Base-by-base conservation (phyloP, 2,888 invertebrate genomes). In the Diarsia rubi region DNA sequence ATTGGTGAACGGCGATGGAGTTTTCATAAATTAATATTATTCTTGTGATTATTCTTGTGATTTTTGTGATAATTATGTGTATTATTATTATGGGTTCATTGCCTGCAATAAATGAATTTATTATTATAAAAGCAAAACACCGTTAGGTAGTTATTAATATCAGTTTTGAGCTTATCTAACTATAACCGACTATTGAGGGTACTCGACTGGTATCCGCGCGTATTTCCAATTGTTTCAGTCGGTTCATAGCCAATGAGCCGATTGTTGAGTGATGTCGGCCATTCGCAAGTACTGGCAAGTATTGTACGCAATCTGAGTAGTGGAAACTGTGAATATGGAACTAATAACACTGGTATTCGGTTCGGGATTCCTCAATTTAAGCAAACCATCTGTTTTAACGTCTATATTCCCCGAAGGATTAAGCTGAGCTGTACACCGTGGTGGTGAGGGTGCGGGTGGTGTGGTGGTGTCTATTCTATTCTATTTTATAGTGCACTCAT, bases 211-310 rank as follows among this genome's bases (percentile, higher is more conserved):
- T 62, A 54, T n/a, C 62, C 21, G 45, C 45, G 19, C 49, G 64
- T 65, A 71, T 64, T 77, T 77, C 44, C 71, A 71, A 59, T 71
- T 71, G 77, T 77, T 71, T 52, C 77, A 60, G 45, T 77, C 45
- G 37, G 71, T 45, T 60, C 49, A 59, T 14, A 60, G 37, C 64
- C 77, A 77, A 77, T 65, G 71, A 71, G 60, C 52, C 77, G 60
- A 16, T 31, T 8, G 12, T 31, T 70, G 49, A 76, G 57, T 70
- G 64, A 65, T 76, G 44, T 64, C 24, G 49, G 64, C 57, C 12
- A 21, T 59, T 60, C 45, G 12, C n/a, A 27, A 49, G 49, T 60
- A 62, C 49, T 44, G 11, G 49, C 9, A 52, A 54, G 16, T 54
- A 37, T 37, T 67, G 21, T 44, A 44, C 59, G 31, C 31, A 16